Evolutionary conservation across 37 sponge, comb jelly and placozoan species (phyloP).

Genomic region (Geodia barretti): DNA sequence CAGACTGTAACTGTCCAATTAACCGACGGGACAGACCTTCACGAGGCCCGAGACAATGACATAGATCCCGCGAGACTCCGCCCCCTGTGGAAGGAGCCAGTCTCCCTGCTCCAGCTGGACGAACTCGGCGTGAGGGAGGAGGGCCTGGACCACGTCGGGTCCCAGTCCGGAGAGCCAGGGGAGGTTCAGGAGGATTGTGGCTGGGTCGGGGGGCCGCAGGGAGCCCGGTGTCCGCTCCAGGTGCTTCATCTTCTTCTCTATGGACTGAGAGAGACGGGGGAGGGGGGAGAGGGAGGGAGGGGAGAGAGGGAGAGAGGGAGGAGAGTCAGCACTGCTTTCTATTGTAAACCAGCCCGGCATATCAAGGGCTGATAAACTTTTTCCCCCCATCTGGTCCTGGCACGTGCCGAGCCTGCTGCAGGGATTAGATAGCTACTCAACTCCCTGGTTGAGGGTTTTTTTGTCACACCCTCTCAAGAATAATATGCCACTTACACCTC

Average conservation of each 20-base stretch:
- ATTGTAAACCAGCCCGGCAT: not conserved
- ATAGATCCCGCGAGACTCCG: constrained; percentile 52
- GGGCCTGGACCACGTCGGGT: constrained; percentile 13
- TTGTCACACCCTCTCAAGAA: too few relatives aligned
- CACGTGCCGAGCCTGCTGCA: too few relatives aligned
- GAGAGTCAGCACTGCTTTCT: too few relatives aligned
- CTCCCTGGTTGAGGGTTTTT: too few relatives aligned
- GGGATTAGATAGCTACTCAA: too few relatives aligned
- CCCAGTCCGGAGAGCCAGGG: constrained; percentile 82
- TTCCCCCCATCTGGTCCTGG: too few relatives aligned
- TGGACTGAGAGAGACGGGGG: constrained; percentile 15
- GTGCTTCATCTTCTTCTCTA: constrained; percentile 85
- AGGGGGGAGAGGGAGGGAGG: not conserved
- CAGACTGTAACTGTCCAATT: not conserved
- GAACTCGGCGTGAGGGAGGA: constrained; percentile 49
- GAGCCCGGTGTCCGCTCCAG: constrained; percentile 59
- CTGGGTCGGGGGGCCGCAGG: constrained; percentile 65
- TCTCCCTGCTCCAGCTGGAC: constrained; percentile 63
- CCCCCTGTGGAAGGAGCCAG: constrained; percentile 51
- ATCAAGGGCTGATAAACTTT: not conserved
- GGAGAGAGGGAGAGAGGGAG: not conserved
- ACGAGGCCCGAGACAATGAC: constrained; percentile 84
- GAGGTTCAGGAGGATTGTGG: constrained; percentile 42
- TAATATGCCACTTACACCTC: too few relatives aligned
- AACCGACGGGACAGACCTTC: constrained; percentile 35